Conservation (phyloP, 2,888 invertebrate species). For the Philhelius pedissequus region DNA sequence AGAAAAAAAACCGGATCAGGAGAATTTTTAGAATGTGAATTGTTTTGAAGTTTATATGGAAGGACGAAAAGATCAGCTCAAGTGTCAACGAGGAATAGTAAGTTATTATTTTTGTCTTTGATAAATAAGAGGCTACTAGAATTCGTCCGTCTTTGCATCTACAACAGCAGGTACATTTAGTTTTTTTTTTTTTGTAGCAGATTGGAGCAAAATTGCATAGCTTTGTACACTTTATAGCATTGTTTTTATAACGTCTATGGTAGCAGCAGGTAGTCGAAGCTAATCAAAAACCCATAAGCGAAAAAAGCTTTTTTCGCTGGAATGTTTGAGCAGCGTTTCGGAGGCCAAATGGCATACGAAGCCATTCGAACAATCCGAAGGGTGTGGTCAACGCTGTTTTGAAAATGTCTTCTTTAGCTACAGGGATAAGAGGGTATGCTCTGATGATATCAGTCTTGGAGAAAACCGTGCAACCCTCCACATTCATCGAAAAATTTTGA, state of each 20-base stretch:
- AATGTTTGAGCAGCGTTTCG: too few species aligned
- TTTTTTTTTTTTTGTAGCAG: neutral
- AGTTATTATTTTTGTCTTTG: constrained; percentile 3
- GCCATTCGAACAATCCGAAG: too few species aligned
- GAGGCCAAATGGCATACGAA: too few species aligned
- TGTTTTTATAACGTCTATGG: neutral
- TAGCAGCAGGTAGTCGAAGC: constrained; percentile 2
- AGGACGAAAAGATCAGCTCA: constrained; percentile 7
- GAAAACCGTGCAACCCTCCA: too few species aligned
- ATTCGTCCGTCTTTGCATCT: constrained; percentile 17
- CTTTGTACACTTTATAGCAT: neutral
- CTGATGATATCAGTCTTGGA: too few species aligned
- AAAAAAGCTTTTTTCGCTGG: too few species aligned
- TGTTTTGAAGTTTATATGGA: neutral
- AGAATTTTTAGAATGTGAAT: neutral
- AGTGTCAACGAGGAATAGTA: neutral
- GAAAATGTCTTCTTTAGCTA: too few species aligned
- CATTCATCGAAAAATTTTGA: too few species aligned
- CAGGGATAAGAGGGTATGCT: too few species aligned
- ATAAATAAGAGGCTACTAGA: constrained; percentile 16
- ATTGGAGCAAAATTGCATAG: neutral
- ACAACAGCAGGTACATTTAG: neutral
- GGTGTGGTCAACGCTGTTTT: too few species aligned
- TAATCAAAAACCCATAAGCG: too few species aligned
- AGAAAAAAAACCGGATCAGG: neutral